Conservation (phyloP, 2,113 vertebrate genomes). For the Lichenostomus cassidix region DNA sequence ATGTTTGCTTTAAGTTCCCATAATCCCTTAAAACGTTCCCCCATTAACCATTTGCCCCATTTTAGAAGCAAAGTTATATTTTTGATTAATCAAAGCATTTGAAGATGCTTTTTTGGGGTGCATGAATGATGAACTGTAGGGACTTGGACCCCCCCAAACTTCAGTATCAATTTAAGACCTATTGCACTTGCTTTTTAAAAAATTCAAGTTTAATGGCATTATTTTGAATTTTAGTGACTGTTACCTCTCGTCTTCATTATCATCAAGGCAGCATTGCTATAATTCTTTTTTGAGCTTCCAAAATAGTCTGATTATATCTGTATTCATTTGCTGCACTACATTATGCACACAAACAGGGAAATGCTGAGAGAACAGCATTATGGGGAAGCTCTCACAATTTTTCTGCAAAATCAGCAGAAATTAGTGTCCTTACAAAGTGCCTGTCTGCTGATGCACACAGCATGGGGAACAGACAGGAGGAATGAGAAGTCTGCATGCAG, state of each 20-base stretch:
- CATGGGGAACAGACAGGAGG: neutral
- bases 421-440: neutral
- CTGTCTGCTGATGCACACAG: neutral
- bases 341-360: neutral
- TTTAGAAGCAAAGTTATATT: neutral
- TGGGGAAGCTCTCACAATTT: neutral
- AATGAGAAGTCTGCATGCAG: neutral
- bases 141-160: neutral
- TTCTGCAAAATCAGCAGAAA: neutral
- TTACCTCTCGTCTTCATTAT: neutral
- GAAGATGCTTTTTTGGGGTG: neutral
- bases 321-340: neutral
- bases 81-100: neutral
- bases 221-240: neutral
- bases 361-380: neutral
- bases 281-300: neutral
- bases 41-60: neutral
- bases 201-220: neutral
- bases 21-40: neutral
- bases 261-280: neutral
- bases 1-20: neutral
- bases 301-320: neutral
- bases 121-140: neutral
- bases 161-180: neutral
- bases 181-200: neutral